phyloP scores from a whole-genome alignment of 1,140 invertebrate species.

The Phymorhynchus buccinoides region DNA sequence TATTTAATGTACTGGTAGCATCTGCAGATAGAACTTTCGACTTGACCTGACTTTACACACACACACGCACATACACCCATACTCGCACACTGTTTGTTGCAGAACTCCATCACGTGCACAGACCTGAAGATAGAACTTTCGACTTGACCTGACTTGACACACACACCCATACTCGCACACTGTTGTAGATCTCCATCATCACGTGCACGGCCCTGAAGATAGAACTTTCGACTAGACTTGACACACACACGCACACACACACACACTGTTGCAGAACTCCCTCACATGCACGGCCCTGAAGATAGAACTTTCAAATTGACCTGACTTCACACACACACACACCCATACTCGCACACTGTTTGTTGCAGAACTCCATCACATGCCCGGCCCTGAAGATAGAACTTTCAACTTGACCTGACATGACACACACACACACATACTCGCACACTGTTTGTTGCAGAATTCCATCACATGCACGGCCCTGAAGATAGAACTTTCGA shows the following conservation, averaged over 20 bases:
- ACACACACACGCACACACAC: conserved; percentile 1
- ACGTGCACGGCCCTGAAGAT: conserved; percentile 82
- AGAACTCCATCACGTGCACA: too few relatives aligned
- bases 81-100: too few relatives aligned
- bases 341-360: neutral
- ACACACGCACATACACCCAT: neutral
- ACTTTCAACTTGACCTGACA: too few relatives aligned
- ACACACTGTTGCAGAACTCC: too few relatives aligned
- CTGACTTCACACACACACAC: neutral
- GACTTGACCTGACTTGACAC: neutral
- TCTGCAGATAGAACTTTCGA: too few relatives aligned
- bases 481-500: too few relatives aligned
- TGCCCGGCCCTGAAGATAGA: conserved; percentile 83
- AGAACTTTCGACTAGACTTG: too few relatives aligned
- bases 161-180: neutral
- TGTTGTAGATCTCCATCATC: conserved; percentile 75
- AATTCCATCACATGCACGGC: conserved; percentile 80
- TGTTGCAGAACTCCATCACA: conserved; percentile 75
- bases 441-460: conserved; percentile 43
- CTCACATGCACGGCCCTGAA: too few relatives aligned
- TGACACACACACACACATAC: neutral
- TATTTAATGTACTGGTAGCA: too few relatives aligned
- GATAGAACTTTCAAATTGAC: neutral
- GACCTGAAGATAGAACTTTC: neutral
- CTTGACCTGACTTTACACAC: too few relatives aligned